Conservation (phyloP, 2,888 invertebrate genomes). For the Ommatoiulus sabulosus region DNA sequence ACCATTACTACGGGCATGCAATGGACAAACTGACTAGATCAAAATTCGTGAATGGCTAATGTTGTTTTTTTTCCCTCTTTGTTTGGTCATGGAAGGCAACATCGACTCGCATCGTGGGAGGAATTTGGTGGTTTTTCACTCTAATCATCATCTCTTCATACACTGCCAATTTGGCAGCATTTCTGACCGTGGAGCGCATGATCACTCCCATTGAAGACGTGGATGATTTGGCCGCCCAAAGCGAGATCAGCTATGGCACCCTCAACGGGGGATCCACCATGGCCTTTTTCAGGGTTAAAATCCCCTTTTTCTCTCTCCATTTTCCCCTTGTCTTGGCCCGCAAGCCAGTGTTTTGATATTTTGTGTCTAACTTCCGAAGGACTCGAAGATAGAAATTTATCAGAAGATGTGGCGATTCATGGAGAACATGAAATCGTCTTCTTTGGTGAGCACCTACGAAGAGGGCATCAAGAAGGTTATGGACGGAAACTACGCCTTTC, state of each 20-base stretch:
- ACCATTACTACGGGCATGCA: no score
- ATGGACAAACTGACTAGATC: no score
- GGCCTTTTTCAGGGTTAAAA: constrained; percentile 90
- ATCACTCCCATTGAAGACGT: constrained; percentile 96
- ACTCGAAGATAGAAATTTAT: constrained; percentile 81
- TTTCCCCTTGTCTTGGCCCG: neutral
- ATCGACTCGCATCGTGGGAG: constrained; percentile 91
- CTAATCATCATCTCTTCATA: constrained; percentile 98
- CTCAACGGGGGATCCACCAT: constrained; percentile 94
- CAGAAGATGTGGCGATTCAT: constrained; percentile 85
- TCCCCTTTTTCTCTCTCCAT: neutral
- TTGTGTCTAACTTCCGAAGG: constrained; percentile 70
- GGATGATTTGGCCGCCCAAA: constrained; percentile 94
- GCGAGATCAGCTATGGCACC: constrained; percentile 92
- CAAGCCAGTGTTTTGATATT: neutral
- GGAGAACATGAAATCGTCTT: constrained; percentile 79
- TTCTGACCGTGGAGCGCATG: constrained; percentile 96
- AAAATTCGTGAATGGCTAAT: no score
- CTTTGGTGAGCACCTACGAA: constrained; percentile 89
- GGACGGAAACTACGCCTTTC: constrained; percentile 92
- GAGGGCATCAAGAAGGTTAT: constrained; percentile 90
- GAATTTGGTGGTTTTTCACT: constrained; percentile 99
- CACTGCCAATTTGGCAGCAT: constrained; percentile 97
- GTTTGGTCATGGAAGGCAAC: constrained; percentile 65
- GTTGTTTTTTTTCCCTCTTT: no score